These are phyloP conservation scores for Orientallactaga sibirica DNA, from an alignment of 2,797 vertebrate species.

Conservation along the genomic window DNA sequence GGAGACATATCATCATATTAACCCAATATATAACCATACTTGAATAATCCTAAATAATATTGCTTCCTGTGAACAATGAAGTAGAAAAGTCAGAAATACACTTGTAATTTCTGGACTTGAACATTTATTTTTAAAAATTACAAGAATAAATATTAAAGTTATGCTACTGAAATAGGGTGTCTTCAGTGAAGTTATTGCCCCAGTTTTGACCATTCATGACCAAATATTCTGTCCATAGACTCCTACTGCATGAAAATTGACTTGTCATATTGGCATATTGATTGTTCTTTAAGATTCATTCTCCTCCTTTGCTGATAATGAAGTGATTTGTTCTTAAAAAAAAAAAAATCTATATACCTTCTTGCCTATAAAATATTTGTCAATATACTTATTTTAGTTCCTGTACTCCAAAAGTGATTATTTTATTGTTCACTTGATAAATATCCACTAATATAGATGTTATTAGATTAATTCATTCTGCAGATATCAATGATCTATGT, in stretches of 20 bases:
- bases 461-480: not conserved
- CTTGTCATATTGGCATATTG: not conserved
- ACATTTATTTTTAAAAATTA: constrained; percentile 7
- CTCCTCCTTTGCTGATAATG: constrained; percentile 53
- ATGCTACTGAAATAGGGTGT: not conserved
- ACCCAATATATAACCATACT: not conserved
- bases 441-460: not conserved
- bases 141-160: not conserved
- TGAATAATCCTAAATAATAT: constrained; percentile 26
- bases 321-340: constrained; percentile 53
- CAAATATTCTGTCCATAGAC: not conserved
- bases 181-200: not conserved
- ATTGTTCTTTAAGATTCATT: constrained; percentile 41
- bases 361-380: not conserved
- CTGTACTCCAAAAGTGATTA: not conserved
- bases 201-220: not conserved
- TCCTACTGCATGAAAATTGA: not conserved
- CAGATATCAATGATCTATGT: not conserved
- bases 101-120: constrained; percentile 36
- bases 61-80: not conserved
- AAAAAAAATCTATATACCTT: not conserved
- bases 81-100: not conserved
- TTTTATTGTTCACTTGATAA: not conserved
- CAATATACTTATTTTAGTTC: not conserved
- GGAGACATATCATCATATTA: not conserved